Base-by-base conservation (phyloP, 2,113 vertebrate species). In the Saguinus imperator region DNA sequence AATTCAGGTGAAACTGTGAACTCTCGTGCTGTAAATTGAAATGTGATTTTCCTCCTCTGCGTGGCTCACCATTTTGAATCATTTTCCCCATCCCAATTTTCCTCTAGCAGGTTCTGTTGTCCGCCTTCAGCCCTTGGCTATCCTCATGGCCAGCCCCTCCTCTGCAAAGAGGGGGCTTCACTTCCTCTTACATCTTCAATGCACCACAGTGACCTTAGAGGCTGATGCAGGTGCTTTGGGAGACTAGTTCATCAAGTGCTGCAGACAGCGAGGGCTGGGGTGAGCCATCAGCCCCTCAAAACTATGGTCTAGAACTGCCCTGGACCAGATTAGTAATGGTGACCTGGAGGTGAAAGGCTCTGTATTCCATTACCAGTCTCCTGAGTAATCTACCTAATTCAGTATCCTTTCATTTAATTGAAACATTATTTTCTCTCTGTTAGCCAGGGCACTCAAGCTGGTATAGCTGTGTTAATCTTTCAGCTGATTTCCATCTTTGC, bases 351-450 rank as follows among this genome's bases (percentile, higher is more conserved):
- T 98, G 96, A 98, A 98, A 97, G 96, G 97, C 90, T 96, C 82
- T 97, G 88, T 96, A 98, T 96, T 97, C 98, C 97, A 98, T 98
- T 98, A 98, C 97, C 94, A 91, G 92, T 93, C 94, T 97, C 96
- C 61, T 96, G 95, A 98, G 97, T 97, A 97, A 97, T 98, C 97
- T 97, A 85, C 96, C 97, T 97, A 97, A 97, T 97, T 98, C 97
- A 97, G 98, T 88, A 97, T 90, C 96, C 94, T 92, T 98, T 97
- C 97, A 92, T 97, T 98, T 98, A 98, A 98, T 98, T 98, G 98
- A 98, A 98, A 98, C 97, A 97, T 98, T 98, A 98, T 98, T 98
- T 97, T 98, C 97, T 96, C 91, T 97, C 90, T 97, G 95, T 97
- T 97, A 95, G 94, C 95, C 61, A 85, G 94, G 92, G 96, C 96